phyloP scores from a whole-genome alignment of 2,113 vertebrate species.

The Fregata magnificens region DNA sequence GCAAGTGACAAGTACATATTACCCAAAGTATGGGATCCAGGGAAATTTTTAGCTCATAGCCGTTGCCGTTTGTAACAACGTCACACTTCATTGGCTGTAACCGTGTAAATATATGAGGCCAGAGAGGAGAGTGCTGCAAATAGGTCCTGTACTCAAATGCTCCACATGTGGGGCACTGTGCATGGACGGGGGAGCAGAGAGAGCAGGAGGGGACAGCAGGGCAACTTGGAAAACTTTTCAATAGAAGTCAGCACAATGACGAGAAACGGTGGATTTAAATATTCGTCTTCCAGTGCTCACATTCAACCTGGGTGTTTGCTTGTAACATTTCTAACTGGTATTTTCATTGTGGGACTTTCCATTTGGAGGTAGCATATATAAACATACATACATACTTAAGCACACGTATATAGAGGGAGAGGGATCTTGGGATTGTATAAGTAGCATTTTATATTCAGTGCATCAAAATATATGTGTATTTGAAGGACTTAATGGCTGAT shows the following conservation, averaged over 20 bases:
- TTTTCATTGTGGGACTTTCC: neutral
- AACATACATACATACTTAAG: neutral
- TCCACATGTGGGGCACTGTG: neutral
- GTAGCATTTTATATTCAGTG: neutral
- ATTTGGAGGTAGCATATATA: neutral
- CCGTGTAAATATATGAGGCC: neutral
- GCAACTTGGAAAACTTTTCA: neutral
- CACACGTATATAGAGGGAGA: neutral
- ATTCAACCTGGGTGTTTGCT: neutral
- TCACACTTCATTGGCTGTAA: neutral
- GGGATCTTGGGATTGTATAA: neutral
- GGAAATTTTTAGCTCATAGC: neutral
- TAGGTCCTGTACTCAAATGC: neutral
- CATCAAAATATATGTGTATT: neutral
- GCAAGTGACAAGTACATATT: neutral
- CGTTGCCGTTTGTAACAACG: neutral
- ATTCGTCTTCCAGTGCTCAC: neutral
- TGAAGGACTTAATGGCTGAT: neutral
- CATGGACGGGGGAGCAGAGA: neutral
- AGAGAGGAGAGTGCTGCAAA: neutral
- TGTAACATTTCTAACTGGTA: neutral
- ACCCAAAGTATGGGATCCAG: neutral
- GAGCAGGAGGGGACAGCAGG: neutral
- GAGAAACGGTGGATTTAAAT: neutral
- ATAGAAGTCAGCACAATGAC: neutral